Evolutionary conservation across 2,797 vertebrate genomes (phyloP), one percentile per base, ranked within the genome.

Genomic region (Danio albolineatus): DNA sequence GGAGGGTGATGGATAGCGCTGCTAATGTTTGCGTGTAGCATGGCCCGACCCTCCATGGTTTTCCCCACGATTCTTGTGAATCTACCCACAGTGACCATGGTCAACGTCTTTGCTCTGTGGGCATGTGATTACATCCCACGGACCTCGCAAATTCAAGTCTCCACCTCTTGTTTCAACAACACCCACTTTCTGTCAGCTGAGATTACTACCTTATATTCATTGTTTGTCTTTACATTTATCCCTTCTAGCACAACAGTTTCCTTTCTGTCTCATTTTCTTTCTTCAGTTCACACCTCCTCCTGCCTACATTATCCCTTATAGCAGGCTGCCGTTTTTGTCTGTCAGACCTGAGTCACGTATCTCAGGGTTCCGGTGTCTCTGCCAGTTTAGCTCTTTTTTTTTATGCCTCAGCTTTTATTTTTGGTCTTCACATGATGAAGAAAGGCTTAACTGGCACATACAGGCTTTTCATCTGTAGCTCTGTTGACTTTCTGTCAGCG

Each of bases 1-100:
- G 79, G 81, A 78, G 71, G 73, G 71, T 84, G 82, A 85, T 82
- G 66, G 71, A 87, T 82, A 76, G 80, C 54, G 49, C 62, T 60
- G 44, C 49, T 79, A 84, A 86, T 82, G 70, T 71, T 60, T 80
- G 61, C 13, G 36, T 74, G 77, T 79, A 70, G 64, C 74, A n/a
- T 36, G 48, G 61, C 56, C 61, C 65, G 10, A 44, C 60, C 43
- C 62, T 54, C 65, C 17, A 6, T 66, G 48, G 43, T 57, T 70
- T 69, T 83, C 67, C 62, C 62, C 72, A 72, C 10, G 44, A 19
- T 53, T 79, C 67, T 59, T 54, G 38, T 3, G 19, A 72, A 72
- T 62, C 66, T 43, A 71, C 57, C 66, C 66, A 76, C 67, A 76
- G 82, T 69, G 67, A 70, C 44, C 64, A 71, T 28, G n/a, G 77